These are phyloP conservation scores for Euphydryas editha DNA, from an alignment of 2,888 invertebrate species.

Conservation along the genomic window DNA sequence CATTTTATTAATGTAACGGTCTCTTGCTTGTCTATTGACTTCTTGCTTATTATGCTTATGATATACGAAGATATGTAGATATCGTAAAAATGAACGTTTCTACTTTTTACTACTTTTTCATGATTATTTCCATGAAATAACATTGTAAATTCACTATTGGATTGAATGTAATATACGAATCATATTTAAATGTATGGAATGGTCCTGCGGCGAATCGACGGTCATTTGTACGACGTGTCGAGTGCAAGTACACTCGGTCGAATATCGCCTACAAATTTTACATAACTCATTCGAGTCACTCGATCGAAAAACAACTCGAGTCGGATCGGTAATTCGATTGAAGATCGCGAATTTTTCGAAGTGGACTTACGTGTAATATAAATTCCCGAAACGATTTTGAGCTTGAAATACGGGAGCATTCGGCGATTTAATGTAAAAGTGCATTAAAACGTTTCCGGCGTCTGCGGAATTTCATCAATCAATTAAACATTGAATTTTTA, in stretches of 20 bases:
- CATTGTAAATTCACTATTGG: no score
- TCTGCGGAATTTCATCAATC: background rate
- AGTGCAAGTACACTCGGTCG: no score
- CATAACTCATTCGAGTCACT: background rate
- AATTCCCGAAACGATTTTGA: slow-evolving; percentile 4
- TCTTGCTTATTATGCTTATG: no score
- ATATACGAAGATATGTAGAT: no score
- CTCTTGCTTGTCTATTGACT: background rate
- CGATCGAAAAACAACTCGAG: slow-evolving; percentile 20
- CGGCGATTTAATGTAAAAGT: background rate
- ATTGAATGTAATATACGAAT: no score
- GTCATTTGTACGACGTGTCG: no score
- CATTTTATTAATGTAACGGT: background rate
- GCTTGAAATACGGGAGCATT: slow-evolving; percentile 4
- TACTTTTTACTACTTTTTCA: background rate
- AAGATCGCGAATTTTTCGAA: slow-evolving; percentile 15
- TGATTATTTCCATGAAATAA: no score
- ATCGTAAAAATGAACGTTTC: no score
- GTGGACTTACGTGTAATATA: slow-evolving; percentile 18
- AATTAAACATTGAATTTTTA: slow-evolving; percentile 7
- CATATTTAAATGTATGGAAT: no score
- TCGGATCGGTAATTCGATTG: slow-evolving; percentile 16
- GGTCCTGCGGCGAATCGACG: no score
- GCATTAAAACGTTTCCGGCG: background rate
- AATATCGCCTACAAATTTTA: no score